Evolutionary conservation across 2,113 vertebrate genomes (phyloP).

Genomic region (Edolisoma coerulescens): DNA sequence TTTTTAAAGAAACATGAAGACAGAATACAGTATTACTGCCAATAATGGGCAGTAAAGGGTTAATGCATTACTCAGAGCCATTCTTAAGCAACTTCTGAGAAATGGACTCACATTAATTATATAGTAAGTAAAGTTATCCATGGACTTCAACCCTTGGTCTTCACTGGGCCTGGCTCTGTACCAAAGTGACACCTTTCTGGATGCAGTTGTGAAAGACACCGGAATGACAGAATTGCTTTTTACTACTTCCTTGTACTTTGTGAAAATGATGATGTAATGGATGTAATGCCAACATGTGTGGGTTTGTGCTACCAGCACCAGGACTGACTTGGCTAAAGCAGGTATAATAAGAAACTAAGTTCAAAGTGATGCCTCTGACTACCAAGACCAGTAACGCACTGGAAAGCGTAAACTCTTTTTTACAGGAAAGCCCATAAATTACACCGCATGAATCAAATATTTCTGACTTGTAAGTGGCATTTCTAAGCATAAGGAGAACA

Average conservation of each 20-base stretch:
- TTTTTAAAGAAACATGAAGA: background rate
- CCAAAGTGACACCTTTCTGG: background rate
- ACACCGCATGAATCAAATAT: background rate
- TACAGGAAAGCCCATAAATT: background rate
- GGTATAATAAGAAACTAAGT: background rate
- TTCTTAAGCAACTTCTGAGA: background rate
- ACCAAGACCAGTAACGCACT: background rate
- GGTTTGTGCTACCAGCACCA: background rate
- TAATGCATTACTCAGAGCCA: background rate
- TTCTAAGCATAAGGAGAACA: background rate
- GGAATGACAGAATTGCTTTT: background rate
- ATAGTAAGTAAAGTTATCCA: background rate
- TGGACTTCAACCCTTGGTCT: slow-evolving; percentile 23
- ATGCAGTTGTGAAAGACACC: background rate
- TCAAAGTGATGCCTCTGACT: background rate
- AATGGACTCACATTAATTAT: background rate
- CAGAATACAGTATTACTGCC: background rate
- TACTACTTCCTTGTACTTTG: background rate
- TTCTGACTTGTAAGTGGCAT: background rate
- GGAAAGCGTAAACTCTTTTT: background rate
- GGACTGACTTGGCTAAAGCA: background rate
- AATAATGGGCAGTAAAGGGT: background rate
- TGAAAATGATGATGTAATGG: background rate
- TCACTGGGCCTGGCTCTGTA: background rate
- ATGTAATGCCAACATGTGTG: background rate